These are phyloP conservation scores for Achatina immaculata DNA, from an alignment of 1,140 invertebrate genomes.

Conservation along the genomic window DNA sequence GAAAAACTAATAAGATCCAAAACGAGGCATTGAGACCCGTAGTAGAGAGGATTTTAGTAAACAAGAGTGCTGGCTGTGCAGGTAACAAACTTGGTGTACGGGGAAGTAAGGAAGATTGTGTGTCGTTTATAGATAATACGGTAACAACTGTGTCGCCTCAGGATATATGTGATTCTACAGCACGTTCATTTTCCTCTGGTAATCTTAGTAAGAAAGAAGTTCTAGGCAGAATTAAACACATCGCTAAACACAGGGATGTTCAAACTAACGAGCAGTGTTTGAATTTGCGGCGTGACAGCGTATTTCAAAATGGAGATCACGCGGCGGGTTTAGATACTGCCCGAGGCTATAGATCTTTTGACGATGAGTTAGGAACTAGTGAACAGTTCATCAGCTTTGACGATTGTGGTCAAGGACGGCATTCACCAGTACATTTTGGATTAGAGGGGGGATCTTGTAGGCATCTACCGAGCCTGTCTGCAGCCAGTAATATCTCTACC, in stretches of 20 bases:
- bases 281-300: not conserved
- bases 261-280: not conserved
- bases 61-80: not conserved
- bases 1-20: not conserved
- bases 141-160: not conserved
- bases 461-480: too few species aligned
- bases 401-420: not conserved
- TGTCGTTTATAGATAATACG: not conserved
- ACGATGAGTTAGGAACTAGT: not conserved
- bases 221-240: not conserved
- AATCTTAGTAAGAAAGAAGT: not conserved
- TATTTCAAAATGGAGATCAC: not conserved
- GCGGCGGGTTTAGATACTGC: not conserved
- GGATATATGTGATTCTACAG: not conserved
- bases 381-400: not conserved
- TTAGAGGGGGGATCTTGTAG: not conserved
- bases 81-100: not conserved
- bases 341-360: not conserved
- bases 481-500: too few species aligned
- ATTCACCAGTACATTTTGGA: not conserved
- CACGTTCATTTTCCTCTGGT: not conserved
- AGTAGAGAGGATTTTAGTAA: not conserved
- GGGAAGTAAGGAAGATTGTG: not conserved
- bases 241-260: not conserved
- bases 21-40: not conserved